Evolutionary conservation across 2,113 vertebrate genomes (phyloP).

Genomic region (Microtus pennsylvanicus): DNA sequence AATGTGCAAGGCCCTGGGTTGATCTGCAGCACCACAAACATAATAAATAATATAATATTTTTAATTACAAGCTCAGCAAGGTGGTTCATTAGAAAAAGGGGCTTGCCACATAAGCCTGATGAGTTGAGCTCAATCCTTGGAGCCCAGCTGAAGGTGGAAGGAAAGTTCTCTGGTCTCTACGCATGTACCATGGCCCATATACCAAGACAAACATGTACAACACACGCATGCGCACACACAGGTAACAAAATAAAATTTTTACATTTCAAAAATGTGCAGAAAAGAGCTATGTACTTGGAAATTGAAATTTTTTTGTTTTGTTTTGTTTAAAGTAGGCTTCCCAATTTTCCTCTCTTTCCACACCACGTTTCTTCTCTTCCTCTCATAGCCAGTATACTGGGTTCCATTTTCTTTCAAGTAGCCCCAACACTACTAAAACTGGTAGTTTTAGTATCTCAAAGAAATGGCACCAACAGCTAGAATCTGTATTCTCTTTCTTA

Average conservation of each 20-base stretch:
- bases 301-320: neutral
- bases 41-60: neutral
- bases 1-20: neutral
- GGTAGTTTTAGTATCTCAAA: constrained; percentile 66
- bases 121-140: neutral
- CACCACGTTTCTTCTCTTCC: constrained; percentile 26
- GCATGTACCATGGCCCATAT: neutral
- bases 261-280: constrained; percentile 71
- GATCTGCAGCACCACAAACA: neutral
- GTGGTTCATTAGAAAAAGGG: neutral
- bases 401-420: constrained; percentile 77
- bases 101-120: neutral
- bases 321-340: neutral
- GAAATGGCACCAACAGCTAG: constrained; percentile 66
- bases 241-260: neutral
- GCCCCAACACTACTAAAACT: constrained; percentile 24
- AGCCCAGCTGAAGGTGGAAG: neutral
- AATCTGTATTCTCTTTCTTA: constrained; percentile 69
- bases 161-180: neutral
- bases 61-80: neutral
- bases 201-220: neutral
- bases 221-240: neutral
- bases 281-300: constrained; percentile 66
- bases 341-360: neutral
- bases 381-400: constrained; percentile 72